Base-by-base conservation (phyloP, 2,797 vertebrate genomes). In the Myotis findleyi region DNA sequence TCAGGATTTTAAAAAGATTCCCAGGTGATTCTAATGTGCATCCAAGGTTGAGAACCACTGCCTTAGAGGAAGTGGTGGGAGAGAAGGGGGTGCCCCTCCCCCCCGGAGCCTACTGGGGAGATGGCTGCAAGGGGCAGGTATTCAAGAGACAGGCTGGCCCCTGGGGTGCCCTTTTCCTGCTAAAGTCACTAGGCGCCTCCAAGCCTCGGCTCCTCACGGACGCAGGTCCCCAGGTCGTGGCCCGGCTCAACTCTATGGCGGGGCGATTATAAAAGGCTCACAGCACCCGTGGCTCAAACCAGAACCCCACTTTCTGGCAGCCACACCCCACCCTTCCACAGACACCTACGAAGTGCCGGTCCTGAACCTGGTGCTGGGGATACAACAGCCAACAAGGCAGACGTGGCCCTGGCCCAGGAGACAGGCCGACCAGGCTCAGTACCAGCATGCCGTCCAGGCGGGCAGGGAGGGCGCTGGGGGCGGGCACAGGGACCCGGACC, bases 191-290 rank as follows among this genome's bases (percentile, higher is more conserved):
- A 6, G 80, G 80, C 20, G 25, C 64, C 51, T 21, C 38, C 36
- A 14, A 62, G 47, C 62, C 73, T 57, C n/a, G 0, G 47, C 23
- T 38, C 27, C 27, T n/a, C n/a, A 4, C 13, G 81, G 79, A 49
- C 5, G 0, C 36, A 2, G 14, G 30, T 7, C 21, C 16, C 64
- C 2, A 0, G 21, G 8, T 20, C 30, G 12, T 5, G 8, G 51
- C 2, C 57, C n/a, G 1, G 71, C 59, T 79, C 62, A 16, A 3
- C 1, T 3, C 49, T 1, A 11, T 0, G 41, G 69, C 13, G 23
- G 72, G 57, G 2, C 6, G 11, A 16, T 12, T 5, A 18, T 18
- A 8, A 86, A 77, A 47, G 68, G 53, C 79, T 13, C 7, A 0
- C 0, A 13, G 27, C 21, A 55, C 47, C 87, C 36, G 14, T 2